Evolutionary conservation across 2,113 vertebrate species (phyloP).

Genomic region (Tringa solitaria): DNA sequence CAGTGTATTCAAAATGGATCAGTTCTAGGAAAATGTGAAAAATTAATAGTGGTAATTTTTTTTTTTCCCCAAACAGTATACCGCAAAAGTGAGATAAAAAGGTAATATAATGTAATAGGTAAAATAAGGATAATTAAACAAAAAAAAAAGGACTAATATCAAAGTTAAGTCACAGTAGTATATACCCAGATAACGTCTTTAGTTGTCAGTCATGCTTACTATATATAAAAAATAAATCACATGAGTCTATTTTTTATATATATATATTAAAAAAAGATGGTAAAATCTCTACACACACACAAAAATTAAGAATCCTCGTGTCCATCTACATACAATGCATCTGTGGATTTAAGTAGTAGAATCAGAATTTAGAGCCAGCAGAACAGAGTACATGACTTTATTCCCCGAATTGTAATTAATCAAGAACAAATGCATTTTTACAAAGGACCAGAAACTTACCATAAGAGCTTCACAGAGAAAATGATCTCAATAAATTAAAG

Average conservation of each 20-base stretch:
- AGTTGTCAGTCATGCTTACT: neutral
- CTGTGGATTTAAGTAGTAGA: neutral
- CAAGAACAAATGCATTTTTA: slow-evolving; percentile 28
- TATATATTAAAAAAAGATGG: no score
- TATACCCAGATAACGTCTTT: neutral
- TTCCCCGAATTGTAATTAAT: slow-evolving; percentile 6
- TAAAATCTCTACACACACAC: neutral
- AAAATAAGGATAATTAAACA: neutral
- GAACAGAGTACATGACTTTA: neutral
- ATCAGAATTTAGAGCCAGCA: neutral
- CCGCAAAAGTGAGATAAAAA: neutral
- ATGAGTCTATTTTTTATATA: no score
- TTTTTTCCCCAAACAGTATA: neutral
- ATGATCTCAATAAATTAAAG: slow-evolving; percentile 43
- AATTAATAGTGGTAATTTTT: neutral
- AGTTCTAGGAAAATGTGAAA: neutral
- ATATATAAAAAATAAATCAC: no score
- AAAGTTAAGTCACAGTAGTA: neutral
- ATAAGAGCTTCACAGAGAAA: neutral
- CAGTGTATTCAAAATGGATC: neutral
- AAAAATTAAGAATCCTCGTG: neutral
- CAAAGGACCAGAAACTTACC: slow-evolving; percentile 19
- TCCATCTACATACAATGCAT: neutral
- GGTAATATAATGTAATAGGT: neutral
- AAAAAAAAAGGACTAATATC: neutral